Base-by-base conservation (phyloP, 2,888 invertebrate genomes). In the Netelia virgata region DNA sequence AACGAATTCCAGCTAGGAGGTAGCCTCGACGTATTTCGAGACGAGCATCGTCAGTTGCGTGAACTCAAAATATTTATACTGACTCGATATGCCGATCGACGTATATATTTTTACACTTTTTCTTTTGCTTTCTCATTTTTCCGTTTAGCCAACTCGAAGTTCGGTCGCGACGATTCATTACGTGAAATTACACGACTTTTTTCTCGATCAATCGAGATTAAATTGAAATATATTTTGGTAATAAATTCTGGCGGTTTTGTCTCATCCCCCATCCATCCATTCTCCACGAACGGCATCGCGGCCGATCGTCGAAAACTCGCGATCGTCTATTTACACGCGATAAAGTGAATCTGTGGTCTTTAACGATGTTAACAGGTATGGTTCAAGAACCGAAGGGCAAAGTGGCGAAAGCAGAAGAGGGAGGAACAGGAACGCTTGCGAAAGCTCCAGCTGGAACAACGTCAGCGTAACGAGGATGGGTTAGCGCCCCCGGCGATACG, bases 311-410 rank as follows among this genome's bases (percentile, higher is more conserved):
- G n/a, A n/a, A 57, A 57, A 18, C 9, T 57, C 57, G 20, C 3
- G 57, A 57, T 8, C 9, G 57, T 59, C 18, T 72, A 14, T 59
- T 59, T 59, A 20, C 28, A 41, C 43, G 64, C 43, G 53, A n/a
- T 63, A 75, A 82, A 57, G 72, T 72, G 14, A 41, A 53, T 61
- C 53, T 57, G 57, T 50, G 76, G 16, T 9, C 57, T 47, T 55
- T 63, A 14, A 43, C 47, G 73, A 53, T 85, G 82, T 85, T 85
- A 47, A 14, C 95, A 98, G 98, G 98, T 98, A 11, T 98, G 98
- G 98, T 98, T 98, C 94, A 98, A 98, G 94, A 98, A 98, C 93
- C 96, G 98, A 20, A 95, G 98, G 55, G 98, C 98, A 88, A 99
- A 98, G 95, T 98, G 98, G 98, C 96, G 98, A 88, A 98, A 98